Evolutionary conservation across 1,140 invertebrate genomes (phyloP), one percentile per base, ranked within the genome.

Genomic region (Steinernema khuongi): DNA sequence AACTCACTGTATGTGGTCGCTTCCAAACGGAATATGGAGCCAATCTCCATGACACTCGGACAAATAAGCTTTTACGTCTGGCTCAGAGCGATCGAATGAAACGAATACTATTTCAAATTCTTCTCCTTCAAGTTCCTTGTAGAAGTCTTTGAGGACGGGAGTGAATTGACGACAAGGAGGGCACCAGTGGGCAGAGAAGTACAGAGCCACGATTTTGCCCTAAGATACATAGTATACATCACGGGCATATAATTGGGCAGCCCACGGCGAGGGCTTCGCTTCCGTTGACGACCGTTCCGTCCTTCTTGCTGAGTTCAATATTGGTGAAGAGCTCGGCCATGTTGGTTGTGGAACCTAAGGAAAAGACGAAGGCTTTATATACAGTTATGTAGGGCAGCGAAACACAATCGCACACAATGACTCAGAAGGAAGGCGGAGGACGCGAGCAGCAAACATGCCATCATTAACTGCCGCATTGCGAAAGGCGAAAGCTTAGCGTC

Each of bases 151-250:
- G 7, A 89, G 81, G 41, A 85, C 80, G 2, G 88, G 88, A n/a
- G 88, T 88, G 77, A 89, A 89, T 50, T 79, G 81, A 74, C 83
- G 79, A 75, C 88, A 89, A 0, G 88, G 88, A 0, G 88, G 87
- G 78, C 88, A 89, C 88, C 88, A 88, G 70, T 88, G 87, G 18
- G 88, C 88, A 11, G 87, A 88, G 79, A 89, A 89, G 79, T 88
- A 89, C 31, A 88, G 82, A 26, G 66, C 78, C 70, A 86, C 70
- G 14, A 85, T 71, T 41, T 85, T 78, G 32, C 67, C 71, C 17
- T 74, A 73, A 43, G n/a, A 67, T 18, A 67, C 66, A 29, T 33
- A 67, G 7, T 33, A n/a, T 11, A 67, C 66, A 67, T 18, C 66
- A 33, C n/a, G n/a, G n/a, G n/a, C n/a, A 67, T 67, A 11, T 67